These are phyloP conservation scores for Zaprionus vittiger DNA, from an alignment of 1,140 invertebrate species.

Conservation along the genomic window DNA sequence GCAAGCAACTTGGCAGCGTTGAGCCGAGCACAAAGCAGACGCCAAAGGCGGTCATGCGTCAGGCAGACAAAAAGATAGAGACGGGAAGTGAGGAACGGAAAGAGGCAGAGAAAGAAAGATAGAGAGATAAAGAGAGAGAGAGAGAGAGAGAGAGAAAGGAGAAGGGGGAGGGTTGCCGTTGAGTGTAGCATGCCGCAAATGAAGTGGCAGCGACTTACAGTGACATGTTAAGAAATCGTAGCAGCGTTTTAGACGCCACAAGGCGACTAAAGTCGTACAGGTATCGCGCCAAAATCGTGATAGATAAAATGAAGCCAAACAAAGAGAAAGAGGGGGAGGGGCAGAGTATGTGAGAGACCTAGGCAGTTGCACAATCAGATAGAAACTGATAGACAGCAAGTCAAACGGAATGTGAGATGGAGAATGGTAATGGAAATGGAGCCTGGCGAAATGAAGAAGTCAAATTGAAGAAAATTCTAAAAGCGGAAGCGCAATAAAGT, in stretches of 20 bases:
- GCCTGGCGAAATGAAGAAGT: slow-evolving; percentile 28
- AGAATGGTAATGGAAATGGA: neutral
- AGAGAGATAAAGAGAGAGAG: neutral
- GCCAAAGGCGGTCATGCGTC: slow-evolving; percentile 48
- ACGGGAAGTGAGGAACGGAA: neutral
- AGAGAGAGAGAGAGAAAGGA: neutral
- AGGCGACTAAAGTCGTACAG: slow-evolving; percentile 32
- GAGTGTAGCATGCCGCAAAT: slow-evolving; percentile 51
- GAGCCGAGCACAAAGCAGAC: slow-evolving; percentile 50
- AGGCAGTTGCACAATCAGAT: slow-evolving; percentile 3
- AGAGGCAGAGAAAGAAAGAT: too few species aligned
- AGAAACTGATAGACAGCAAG: neutral
- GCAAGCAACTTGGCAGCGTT: slow-evolving; percentile 53
- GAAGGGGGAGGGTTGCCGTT: neutral
- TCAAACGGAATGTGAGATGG: neutral
- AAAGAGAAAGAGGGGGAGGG: neutral
- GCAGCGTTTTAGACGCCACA: slow-evolving; percentile 65
- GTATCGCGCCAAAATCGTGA: slow-evolving; percentile 32
- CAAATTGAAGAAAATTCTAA: slow-evolving; percentile 58
- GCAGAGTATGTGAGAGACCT: slow-evolving; percentile 4
- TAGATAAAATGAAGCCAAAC: neutral
- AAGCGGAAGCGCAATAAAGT: slow-evolving; percentile 73
- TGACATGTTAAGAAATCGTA: slow-evolving; percentile 64
- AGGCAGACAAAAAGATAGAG: slow-evolving; percentile 7
- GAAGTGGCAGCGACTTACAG: slow-evolving; percentile 57